Evolutionary conservation across 2,113 vertebrate genomes (phyloP).

Genomic region (Sprattus sprattus): DNA sequence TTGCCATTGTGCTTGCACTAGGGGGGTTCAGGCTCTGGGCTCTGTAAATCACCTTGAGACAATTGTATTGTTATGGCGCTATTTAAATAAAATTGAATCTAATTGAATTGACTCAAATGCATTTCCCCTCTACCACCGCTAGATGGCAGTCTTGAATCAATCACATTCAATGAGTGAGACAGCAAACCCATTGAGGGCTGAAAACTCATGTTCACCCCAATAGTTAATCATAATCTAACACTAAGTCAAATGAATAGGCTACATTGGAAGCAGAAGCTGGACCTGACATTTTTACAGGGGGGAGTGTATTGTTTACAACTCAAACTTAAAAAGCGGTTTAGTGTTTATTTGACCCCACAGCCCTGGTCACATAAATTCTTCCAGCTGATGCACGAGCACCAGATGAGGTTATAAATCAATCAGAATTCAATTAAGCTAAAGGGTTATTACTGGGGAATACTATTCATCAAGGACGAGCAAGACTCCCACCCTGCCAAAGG

Average conservation of each 20-base stretch:
- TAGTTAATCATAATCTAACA: neutral
- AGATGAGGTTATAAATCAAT: conserved; percentile 20
- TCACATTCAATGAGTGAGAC: neutral
- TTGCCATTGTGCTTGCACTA: too few species aligned
- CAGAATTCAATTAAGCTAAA: conserved; percentile 14
- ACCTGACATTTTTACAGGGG: neutral
- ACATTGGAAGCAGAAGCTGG: neutral
- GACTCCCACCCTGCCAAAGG: neutral
- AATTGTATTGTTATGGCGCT: too few species aligned
- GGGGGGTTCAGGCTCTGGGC: too few species aligned
- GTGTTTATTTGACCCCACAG: neutral
- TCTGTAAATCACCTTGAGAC: too few species aligned
- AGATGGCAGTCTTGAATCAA: conserved; percentile 1
- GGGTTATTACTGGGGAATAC: neutral
- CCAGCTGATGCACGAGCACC: neutral
- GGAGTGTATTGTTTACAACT: conserved; percentile 5
- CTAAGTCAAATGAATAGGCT: conserved; percentile 3
- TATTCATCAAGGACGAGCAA: conserved; percentile 9
- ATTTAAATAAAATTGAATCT: too few species aligned
- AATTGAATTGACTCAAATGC: too few species aligned
- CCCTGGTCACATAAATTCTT: neutral
- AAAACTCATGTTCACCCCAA: neutral
- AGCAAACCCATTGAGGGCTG: neutral
- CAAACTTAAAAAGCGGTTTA: neutral
- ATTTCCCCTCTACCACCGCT: neutral